Evolutionary conservation across 2,797 vertebrate species (phyloP).

Genomic region (Phoeniculus purpureus): DNA sequence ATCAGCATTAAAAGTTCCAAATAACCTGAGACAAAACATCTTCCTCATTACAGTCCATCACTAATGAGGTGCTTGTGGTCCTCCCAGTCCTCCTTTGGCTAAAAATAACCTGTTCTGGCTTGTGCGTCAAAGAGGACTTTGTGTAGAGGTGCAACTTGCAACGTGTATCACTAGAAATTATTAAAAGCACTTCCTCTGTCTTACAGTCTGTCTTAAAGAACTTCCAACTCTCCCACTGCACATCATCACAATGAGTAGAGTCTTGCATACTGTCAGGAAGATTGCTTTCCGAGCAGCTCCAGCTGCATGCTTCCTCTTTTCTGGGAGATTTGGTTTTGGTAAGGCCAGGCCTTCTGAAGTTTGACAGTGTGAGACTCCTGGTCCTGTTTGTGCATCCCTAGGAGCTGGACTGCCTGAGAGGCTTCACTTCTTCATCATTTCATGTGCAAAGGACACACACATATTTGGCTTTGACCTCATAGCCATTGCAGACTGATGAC

Average conservation of each 20-base stretch:
- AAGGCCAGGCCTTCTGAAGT: neutral
- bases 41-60: neutral
- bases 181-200: neutral
- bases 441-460: neutral
- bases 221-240: neutral
- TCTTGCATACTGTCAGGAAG: neutral
- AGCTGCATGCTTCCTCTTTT: neutral
- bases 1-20: slow-evolving; percentile 16
- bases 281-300: neutral
- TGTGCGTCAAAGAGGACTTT: neutral
- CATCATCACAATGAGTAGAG: neutral
- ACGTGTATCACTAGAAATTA: neutral
- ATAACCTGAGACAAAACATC: neutral
- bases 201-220: neutral
- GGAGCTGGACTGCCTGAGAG: neutral
- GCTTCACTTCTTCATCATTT: neutral
- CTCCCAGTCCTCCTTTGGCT: neutral
- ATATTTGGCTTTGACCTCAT: neutral
- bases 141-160: neutral
- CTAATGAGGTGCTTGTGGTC: neutral
- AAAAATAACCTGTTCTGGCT: neutral
- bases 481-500: neutral
- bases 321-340: neutral
- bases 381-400: neutral
- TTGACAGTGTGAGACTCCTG: neutral